Evolutionary conservation across 2,113 vertebrate species (phyloP).

Genomic region (Acrocephalus kingi): DNA sequence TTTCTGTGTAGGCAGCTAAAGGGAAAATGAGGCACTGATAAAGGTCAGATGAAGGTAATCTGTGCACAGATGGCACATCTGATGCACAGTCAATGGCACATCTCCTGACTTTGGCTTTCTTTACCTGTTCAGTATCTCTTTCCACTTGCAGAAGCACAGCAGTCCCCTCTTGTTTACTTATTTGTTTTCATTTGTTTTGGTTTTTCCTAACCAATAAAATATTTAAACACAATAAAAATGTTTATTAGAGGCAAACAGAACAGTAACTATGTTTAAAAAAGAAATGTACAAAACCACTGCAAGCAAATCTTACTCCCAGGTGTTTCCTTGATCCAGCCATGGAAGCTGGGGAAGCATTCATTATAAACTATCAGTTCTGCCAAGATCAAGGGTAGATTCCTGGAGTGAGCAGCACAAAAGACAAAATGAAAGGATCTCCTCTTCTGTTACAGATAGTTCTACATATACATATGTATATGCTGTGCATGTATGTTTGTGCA

Average conservation of each 20-base stretch:
- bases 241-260: constrained; percentile 38
- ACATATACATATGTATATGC: constrained; percentile 53
- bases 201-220: constrained; percentile 40
- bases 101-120: neutral
- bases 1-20: neutral
- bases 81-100: neutral
- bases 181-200: constrained; percentile 2
- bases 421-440: constrained; percentile 52
- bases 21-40: neutral
- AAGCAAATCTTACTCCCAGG: constrained; percentile 55
- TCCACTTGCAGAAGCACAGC: neutral
- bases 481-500: constrained; percentile 29
- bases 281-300: neutral
- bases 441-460: constrained; percentile 24
- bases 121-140: neutral
- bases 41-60: neutral
- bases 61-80: neutral
- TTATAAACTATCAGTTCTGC: constrained; percentile 64
- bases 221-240: constrained; percentile 47
- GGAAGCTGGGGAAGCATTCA: constrained; percentile 52
- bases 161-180: neutral
- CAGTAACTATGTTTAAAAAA: neutral
- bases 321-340: constrained; percentile 55
- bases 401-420: constrained; percentile 53
- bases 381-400: constrained; percentile 63